A percentile compares a stretch with the other conserved stretches of the same genome.
These are phyloP conservation scores for Stictocephala bisonia DNA, from an alignment of 2,888 invertebrate genomes.

Conservation along the genomic window DNA sequence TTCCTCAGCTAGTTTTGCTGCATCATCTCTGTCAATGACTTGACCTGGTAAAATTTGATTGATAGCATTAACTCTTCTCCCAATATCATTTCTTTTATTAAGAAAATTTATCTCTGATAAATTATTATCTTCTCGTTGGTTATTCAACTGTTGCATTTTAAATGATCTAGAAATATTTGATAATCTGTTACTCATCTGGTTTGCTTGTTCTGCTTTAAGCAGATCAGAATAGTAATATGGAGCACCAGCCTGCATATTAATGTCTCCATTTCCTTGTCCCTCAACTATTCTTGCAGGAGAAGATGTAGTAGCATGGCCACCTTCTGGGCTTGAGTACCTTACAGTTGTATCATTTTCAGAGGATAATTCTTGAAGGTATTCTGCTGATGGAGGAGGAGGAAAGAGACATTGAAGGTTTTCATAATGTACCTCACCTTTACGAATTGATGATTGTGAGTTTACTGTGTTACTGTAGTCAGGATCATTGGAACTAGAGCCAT, in stretches of 20 bases:
- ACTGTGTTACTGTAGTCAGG: slow-evolving; percentile 13
- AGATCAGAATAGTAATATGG: slow-evolving; percentile 90
- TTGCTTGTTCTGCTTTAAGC: slow-evolving; percentile 61
- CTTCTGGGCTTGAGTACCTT: slow-evolving; percentile 1
- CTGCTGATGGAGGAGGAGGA: slow-evolving; percentile 53
- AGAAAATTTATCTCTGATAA: slow-evolving; percentile 49
- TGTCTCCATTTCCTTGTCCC: slow-evolving; percentile 59
- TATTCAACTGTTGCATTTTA: slow-evolving; percentile 69
- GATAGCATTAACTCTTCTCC: slow-evolving; percentile 80
- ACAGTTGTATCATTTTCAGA: slow-evolving; percentile 16
- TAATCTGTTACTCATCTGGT: slow-evolving; percentile 2
- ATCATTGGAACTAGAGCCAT: slow-evolving; percentile 15
- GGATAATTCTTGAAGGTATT: slow-evolving; percentile 48
- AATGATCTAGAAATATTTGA: slow-evolving; percentile 45
- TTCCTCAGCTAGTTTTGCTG: slow-evolving; percentile 63
- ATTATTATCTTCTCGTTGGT: slow-evolving; percentile 73
- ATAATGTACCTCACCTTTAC: slow-evolving; percentile 56
- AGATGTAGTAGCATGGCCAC: slow-evolving; percentile 5
- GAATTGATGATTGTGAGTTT: slow-evolving; percentile 16
- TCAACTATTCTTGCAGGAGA: slow-evolving; percentile 22
- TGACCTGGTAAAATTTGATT: slow-evolving; percentile 65
- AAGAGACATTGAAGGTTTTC: slow-evolving; percentile 57
- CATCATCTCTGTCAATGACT: slow-evolving; percentile 59
- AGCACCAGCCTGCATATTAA: slow-evolving; percentile 72
- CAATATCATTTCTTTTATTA: slow-evolving; percentile 70